Conservation (phyloP, 1,140 invertebrate species). For the Pteromalus puparum region DNA sequence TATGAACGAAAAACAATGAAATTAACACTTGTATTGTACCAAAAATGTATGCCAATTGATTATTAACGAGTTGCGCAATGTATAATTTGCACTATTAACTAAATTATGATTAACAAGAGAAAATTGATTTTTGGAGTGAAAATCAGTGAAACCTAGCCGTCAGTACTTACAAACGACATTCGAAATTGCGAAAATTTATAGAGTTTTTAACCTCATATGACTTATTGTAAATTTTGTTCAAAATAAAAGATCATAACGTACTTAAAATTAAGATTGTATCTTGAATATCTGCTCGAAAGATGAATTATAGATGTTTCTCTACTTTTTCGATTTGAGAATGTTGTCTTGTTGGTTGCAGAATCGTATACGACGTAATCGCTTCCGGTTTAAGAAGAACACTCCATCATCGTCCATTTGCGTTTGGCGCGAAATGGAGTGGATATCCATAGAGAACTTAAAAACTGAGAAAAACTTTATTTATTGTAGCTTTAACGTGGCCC, state of each 20-base stretch:
- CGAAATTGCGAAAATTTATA: slow-evolving; percentile 3
- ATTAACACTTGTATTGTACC: slow-evolving; percentile 34
- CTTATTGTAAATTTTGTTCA: neutral
- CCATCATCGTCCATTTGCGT: neutral
- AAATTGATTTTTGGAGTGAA: neutral
- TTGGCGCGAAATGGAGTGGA: neutral
- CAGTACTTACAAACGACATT: slow-evolving; percentile 29
- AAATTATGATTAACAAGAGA: slow-evolving; percentile 6
- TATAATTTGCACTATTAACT: neutral
- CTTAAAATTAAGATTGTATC: neutral
- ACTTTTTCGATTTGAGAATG: slow-evolving; percentile 23
- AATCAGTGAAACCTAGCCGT: slow-evolving; percentile 28
- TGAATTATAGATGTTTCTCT: neutral
- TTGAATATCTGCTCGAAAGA: no score
- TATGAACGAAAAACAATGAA: slow-evolving; percentile 8
- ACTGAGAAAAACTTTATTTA: slow-evolving; percentile 60
- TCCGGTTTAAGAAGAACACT: slow-evolving; percentile 12
- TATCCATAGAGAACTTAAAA: slow-evolving; percentile 6
- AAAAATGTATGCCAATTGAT: slow-evolving; percentile 46
- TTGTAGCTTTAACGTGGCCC: slow-evolving; percentile 62
- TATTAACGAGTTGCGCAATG: slow-evolving; percentile 32
- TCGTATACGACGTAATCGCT: slow-evolving; percentile 36
- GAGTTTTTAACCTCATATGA: neutral
- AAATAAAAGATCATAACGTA: neutral
- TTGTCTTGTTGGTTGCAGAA: slow-evolving; percentile 11